These are phyloP conservation scores for Malurus elegans DNA, from an alignment of 2,113 vertebrate genomes.

Conservation along the genomic window DNA sequence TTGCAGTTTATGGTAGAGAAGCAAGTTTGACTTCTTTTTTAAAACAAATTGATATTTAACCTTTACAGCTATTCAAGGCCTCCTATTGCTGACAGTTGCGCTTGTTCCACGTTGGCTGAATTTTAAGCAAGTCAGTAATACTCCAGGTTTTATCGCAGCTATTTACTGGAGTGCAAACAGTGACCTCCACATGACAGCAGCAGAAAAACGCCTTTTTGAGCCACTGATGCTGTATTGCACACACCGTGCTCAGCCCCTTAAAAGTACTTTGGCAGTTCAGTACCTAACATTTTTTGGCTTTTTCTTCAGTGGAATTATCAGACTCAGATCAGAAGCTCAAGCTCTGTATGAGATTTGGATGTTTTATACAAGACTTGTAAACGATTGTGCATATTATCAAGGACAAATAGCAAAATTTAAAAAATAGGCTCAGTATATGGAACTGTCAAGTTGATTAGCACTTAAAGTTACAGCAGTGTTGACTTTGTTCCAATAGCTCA, in stretches of 20 bases:
- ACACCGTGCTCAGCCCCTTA: not conserved
- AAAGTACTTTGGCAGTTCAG: not conserved
- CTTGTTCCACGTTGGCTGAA: slow-evolving; percentile 49
- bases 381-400: not conserved
- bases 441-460: not conserved
- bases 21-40: slow-evolving; percentile 53
- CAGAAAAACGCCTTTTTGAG: not conserved
- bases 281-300: not conserved
- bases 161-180: slow-evolving; percentile 42
- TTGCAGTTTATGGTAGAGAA: slow-evolving; percentile 19
- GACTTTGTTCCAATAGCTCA: not conserved
- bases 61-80: slow-evolving; percentile 60
- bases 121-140: slow-evolving; percentile 58
- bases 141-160: slow-evolving; percentile 52
- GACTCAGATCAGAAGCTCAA: not conserved
- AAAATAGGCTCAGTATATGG: not conserved
- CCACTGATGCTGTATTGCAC: not conserved
- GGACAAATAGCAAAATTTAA: not conserved
- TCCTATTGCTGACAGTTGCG: slow-evolving; percentile 53
- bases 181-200: slow-evolving; percentile 52
- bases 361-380: not conserved
- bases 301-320: not conserved
- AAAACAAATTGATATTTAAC: slow-evolving; percentile 69
- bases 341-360: not conserved
- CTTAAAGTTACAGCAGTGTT: not conserved